Evolutionary conservation across 1,140 invertebrate species (phyloP).

Genomic region (Saccostrea cuccullata): DNA sequence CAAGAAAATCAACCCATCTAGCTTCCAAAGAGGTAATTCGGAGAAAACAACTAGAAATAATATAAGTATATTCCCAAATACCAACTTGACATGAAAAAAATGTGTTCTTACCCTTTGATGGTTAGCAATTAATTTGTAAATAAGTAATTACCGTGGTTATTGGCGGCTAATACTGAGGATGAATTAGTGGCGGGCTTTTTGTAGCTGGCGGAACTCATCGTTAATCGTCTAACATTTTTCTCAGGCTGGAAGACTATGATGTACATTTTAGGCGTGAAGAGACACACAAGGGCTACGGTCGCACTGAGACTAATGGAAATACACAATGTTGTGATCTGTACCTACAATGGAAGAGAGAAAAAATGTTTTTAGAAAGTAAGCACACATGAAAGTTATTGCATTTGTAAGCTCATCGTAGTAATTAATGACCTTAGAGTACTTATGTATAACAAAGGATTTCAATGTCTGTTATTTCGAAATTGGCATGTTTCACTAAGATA

Average conservation of each 20-base stretch:
- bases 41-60: no score
- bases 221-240: conserved; percentile 84
- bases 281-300: conserved; percentile 86
- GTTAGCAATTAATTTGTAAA: no score
- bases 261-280: conserved; percentile 89
- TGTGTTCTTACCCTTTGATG: no score
- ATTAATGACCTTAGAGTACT: no score
- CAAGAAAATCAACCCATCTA: no score
- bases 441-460: no score
- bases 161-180: conserved; percentile 60
- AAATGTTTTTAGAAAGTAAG: neutral
- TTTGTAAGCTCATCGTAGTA: no score
- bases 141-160: conserved; percentile 62
- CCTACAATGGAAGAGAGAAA: conserved; percentile 79
- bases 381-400: neutral
- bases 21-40: no score
- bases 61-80: no score
- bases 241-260: conserved; percentile 88
- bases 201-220: conserved; percentile 74
- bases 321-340: conserved; percentile 88
- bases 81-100: no score
- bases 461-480: no score
- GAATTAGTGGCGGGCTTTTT: conserved; percentile 63
- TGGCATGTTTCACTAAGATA: no score
- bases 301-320: conserved; percentile 89